Evolutionary conservation across 2,888 invertebrate species (phyloP).

Genomic region (Drosophila nr. perissopoda): DNA sequence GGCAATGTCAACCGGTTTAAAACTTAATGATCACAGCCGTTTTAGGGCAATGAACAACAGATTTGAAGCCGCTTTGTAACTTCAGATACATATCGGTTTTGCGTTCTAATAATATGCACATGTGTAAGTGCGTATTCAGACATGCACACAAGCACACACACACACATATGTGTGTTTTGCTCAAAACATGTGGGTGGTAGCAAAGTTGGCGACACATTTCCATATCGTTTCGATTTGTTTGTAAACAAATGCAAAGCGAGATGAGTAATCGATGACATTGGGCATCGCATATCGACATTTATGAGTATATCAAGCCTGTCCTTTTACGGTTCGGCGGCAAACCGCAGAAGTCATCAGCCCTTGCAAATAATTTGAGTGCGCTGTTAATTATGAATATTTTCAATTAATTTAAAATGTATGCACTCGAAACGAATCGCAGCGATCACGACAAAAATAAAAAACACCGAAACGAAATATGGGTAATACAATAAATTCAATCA

Average conservation of each 20-base stretch:
- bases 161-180: not conserved
- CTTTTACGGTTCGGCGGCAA: conserved; percentile 45
- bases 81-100: conserved; percentile 25
- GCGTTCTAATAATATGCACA: conserved; percentile 34
- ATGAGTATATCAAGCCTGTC: conserved; percentile 26
- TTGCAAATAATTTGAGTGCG: conserved; percentile 6
- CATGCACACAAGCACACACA: not conserved
- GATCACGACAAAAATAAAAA: conserved; percentile 36
- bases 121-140: conserved; percentile 8
- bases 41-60: conserved; percentile 58
- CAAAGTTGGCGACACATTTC: conserved; percentile 59
- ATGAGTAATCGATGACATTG: conserved; percentile 67
- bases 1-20: conserved; percentile 54
- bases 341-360: conserved; percentile 43
- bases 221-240: conserved; percentile 62
- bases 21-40: conserved; percentile 60
- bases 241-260: conserved; percentile 68
- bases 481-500: conserved; percentile 72
- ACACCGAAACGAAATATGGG: conserved; percentile 34
- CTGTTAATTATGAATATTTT: conserved; percentile 22
- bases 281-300: conserved; percentile 25
- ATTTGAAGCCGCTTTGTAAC: conserved; percentile 46
- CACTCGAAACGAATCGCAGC: conserved; percentile 28
- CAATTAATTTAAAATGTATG: conserved; percentile 18
- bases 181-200: conserved; percentile 58